A percentile compares a stretch with the other conserved stretches of the same genome.
Conservation (phyloP, 2,888 invertebrate genomes). For the Diloba caeruleocephala region DNA sequence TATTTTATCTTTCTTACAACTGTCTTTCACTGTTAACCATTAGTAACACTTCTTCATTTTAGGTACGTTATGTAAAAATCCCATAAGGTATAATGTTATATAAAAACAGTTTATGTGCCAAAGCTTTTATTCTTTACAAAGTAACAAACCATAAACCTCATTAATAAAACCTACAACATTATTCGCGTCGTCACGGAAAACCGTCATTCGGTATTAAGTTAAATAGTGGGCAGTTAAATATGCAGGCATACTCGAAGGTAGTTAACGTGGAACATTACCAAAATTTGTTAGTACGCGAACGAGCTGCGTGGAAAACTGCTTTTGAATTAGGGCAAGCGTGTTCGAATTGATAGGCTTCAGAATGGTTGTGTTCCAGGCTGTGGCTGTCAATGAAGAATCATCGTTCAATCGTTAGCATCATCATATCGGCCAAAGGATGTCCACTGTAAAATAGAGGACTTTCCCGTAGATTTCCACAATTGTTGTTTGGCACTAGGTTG, state of each 20-base stretch:
- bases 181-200: conserved; percentile 48
- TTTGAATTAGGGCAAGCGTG: conserved; percentile 13
- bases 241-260: conserved; percentile 18
- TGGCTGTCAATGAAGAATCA: not conserved
- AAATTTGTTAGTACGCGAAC: conserved; percentile 23
- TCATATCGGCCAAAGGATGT: no score
- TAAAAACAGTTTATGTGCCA: no score
- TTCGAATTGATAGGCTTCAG: conserved; percentile 21
- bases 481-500: no score
- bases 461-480: no score
- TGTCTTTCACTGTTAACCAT: no score
- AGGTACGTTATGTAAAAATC: no score
- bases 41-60: no score
- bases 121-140: not conserved
- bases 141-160: conserved; percentile 14
- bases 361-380: not conserved
- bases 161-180: conserved; percentile 47
- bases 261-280: conserved; percentile 25
- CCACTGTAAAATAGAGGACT: no score
- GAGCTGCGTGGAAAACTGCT: conserved; percentile 28
- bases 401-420: no score
- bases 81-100: no score
- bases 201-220: conserved; percentile 44
- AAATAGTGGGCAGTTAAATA: conserved; percentile 34
- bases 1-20: no score